Evolutionary conservation across 2,113 vertebrate species (phyloP).

Genomic region (Phaethornis superciliosus): DNA sequence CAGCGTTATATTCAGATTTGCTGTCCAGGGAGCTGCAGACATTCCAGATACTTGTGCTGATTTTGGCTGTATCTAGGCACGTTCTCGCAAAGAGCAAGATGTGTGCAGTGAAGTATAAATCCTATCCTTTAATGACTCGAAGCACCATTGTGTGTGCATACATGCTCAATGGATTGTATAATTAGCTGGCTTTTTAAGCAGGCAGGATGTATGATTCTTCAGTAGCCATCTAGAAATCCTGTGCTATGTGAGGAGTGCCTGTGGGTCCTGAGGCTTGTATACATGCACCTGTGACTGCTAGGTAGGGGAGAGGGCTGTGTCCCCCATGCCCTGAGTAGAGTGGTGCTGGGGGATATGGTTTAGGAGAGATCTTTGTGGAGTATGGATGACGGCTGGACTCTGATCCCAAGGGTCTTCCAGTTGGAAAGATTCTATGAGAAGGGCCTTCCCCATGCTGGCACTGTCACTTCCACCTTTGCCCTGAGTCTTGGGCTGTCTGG

Average conservation of each 20-base stretch:
- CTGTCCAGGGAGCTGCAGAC: constrained; percentile 45
- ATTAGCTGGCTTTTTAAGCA: constrained; percentile 58
- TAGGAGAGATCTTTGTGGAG: no score
- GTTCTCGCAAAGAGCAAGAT: constrained; percentile 65
- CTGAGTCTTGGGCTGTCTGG: neutral
- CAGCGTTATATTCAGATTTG: constrained; percentile 60
- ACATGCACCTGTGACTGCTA: rapidly evolving
- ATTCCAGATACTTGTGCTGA: constrained; percentile 66
- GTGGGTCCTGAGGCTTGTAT: neutral
- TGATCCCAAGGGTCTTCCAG: no score
- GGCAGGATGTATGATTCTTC: neutral
- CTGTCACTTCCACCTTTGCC: neutral
- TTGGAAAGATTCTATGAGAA: no score
- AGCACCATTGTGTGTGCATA: constrained; percentile 39
- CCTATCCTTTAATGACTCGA: constrained; percentile 53
- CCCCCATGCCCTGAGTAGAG: neutral
- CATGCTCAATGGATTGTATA: constrained; percentile 65
- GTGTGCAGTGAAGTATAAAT: constrained; percentile 71
- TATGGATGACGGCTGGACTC: no score
- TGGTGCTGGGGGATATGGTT: no score
- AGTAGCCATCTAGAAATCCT: neutral
- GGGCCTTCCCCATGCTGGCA: neutral
- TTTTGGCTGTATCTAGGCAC: constrained; percentile 66
- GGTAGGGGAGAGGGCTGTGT: neutral
- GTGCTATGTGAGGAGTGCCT: neutral